These are phyloP conservation scores for Aplocera efformata DNA, from an alignment of 2,888 invertebrate genomes.

Conservation along the genomic window DNA sequence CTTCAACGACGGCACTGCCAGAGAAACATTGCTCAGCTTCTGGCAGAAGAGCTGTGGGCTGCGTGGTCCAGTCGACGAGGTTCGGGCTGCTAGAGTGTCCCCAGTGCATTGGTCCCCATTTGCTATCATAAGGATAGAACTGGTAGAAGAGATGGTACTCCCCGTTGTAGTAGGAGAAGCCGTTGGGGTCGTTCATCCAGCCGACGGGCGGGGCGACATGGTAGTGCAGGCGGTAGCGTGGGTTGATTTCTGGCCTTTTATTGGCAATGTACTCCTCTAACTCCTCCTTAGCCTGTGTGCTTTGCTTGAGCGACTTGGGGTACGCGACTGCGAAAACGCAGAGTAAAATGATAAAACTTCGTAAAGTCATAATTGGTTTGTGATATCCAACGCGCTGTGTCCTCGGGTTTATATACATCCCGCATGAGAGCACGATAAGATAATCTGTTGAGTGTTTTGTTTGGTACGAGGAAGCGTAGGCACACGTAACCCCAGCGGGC, in stretches of 20 bases:
- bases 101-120: slow-evolving; percentile 78
- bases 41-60: slow-evolving; percentile 72
- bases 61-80: slow-evolving; percentile 70
- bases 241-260: slow-evolving; percentile 53
- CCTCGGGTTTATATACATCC: slow-evolving; percentile 13
- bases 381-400: background rate
- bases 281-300: slow-evolving; percentile 33
- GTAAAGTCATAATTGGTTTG: slow-evolving; percentile 13
- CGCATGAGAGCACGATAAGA: slow-evolving; percentile 20
- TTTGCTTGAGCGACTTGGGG: slow-evolving; percentile 32
- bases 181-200: slow-evolving; percentile 82
- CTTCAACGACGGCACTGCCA: slow-evolving; percentile 65
- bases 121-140: slow-evolving; percentile 68
- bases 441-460: slow-evolving; percentile 28
- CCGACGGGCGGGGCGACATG: slow-evolving; percentile 68
- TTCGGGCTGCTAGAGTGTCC: slow-evolving; percentile 71
- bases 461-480: slow-evolving; percentile 9
- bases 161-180: slow-evolving; percentile 72
- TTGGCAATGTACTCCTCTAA: slow-evolving; percentile 57
- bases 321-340: slow-evolving; percentile 34
- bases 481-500: slow-evolving; percentile 1
- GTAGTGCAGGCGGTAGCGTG: slow-evolving; percentile 57
- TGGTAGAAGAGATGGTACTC: slow-evolving; percentile 79
- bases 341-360: slow-evolving; percentile 24
- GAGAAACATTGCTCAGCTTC: slow-evolving; percentile 70